Percentiles rank a stretch among this genome's conserved stretches.
These are phyloP conservation scores for Tachysurus vachellii DNA, from an alignment of 2,113 vertebrate genomes.

Conservation along the genomic window DNA sequence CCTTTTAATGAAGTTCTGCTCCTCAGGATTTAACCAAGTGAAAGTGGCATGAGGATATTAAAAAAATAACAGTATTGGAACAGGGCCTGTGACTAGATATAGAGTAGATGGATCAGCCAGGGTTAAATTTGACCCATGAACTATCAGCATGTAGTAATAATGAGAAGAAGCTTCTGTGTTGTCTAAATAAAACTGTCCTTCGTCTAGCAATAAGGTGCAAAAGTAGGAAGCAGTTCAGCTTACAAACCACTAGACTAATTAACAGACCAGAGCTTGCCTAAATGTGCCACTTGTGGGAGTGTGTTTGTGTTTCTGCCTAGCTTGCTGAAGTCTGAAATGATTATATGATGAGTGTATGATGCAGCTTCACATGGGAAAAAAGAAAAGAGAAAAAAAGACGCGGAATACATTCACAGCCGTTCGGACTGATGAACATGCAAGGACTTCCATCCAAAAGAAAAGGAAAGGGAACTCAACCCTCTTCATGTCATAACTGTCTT, in stretches of 20 bases:
- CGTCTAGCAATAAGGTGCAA: constrained; percentile 51
- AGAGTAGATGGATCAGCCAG: neutral
- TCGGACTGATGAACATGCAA: constrained; percentile 25
- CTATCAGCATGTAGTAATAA: neutral
- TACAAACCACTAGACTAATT: constrained; percentile 45
- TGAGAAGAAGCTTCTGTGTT: constrained; percentile 19
- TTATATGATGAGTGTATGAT: constrained; percentile 33
- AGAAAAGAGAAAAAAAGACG: constrained; percentile 32
- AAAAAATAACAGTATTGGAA: neutral
- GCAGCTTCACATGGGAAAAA: constrained; percentile 42
- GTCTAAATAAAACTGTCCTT: constrained; percentile 45
- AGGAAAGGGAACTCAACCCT: constrained; percentile 32
- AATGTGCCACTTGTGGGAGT: constrained; percentile 36
- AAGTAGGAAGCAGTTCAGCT: constrained; percentile 32
- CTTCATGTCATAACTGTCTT: constrained; percentile 49
- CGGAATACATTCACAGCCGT: constrained; percentile 44
- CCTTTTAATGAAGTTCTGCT: neutral
- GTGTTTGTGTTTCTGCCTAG: constrained; percentile 39
- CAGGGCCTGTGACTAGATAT: neutral
- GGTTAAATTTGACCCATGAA: neutral
- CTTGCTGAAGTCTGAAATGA: constrained; percentile 45
- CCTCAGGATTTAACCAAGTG: constrained; percentile 1
- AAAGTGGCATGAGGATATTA: neutral
- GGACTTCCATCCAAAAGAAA: constrained; percentile 57
- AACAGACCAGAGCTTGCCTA: constrained; percentile 36